Base-by-base conservation (phyloP, 2,797 vertebrate genomes). In the Petrocephalus schoutedeni region DNA sequence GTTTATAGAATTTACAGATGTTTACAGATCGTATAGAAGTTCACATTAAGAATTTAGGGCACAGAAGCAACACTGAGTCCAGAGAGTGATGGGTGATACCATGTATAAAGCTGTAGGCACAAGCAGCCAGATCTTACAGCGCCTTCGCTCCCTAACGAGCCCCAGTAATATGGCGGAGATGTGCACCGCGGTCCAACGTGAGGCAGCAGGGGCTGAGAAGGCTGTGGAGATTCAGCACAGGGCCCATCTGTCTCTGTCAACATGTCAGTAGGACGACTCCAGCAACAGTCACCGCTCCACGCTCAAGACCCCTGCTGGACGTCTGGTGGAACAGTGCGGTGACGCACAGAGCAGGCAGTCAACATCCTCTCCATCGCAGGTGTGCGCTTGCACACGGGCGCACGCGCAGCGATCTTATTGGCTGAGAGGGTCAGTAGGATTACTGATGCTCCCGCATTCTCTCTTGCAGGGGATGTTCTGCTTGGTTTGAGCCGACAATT, bases 161-260 rank as follows among this genome's bases (percentile, higher is more conserved):
- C 5, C 8, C 85, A 41, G 19, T 21, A 45, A 51, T 23, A 64
- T 41, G 85, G 58, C 4, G 12, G 57, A 32, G 36, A 41, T 51
- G n/a, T 61, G 36, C 85, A 41, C 19, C 58, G 0, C 57, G n/a
- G 58, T 67, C 85, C 14, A 49, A 61, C 21, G 57, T 86, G 32
- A 61, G 85, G 58, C 85, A 86, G 58, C 85, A 86, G 85, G 57
- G 36, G 36, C 19, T 51, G 21, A 7, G 41, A n/a, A 51, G 9
- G 36, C 85, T 19, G 57, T 9, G 41, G 85, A 64, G 57, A 59
- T 21, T 64, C 85, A 86, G 85, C 58, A 61, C 41, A 21, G 16
- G 36, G 58, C 16, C 85, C 85, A 86, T 86, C 85, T 86, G 85
- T 86, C 59, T 23, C 85, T 49, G 51, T 45, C 85, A 86, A 64